A percentile compares a stretch with the other conserved stretches of the same genome.
Conservation (phyloP, 2,888 invertebrate species). For the Polydrusus cervinus region DNA sequence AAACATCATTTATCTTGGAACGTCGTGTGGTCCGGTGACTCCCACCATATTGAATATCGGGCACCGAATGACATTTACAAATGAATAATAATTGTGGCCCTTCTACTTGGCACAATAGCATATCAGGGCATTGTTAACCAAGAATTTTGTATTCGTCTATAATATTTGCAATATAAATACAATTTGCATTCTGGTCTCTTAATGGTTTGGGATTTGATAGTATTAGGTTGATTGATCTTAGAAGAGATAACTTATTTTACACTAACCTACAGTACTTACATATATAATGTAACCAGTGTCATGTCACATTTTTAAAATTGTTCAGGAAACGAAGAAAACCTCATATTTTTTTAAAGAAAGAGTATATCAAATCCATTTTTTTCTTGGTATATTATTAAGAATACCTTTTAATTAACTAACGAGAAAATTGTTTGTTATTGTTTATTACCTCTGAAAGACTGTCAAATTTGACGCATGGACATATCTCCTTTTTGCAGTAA, state of each 20-base stretch:
- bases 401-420: too few relatives aligned
- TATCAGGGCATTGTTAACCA: slow-evolving; percentile 37
- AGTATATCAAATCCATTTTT: too few relatives aligned
- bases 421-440: too few relatives aligned
- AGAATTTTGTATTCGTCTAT: slow-evolving; percentile 20
- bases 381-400: too few relatives aligned
- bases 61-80: slow-evolving; percentile 72
- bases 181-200: slow-evolving; percentile 7
- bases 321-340: too few relatives aligned
- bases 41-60: slow-evolving; percentile 73
- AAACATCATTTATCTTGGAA: slow-evolving; percentile 70
- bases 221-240: neutral
- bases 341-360: too few relatives aligned
- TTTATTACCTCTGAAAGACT: too few relatives aligned
- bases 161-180: slow-evolving; percentile 20
- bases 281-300: too few relatives aligned
- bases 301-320: too few relatives aligned
- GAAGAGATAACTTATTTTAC: neutral
- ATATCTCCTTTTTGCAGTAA: too few relatives aligned
- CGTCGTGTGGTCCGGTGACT: slow-evolving; percentile 71
- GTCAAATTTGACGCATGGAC: too few relatives aligned
- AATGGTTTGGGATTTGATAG: neutral
- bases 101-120: slow-evolving; percentile 60
- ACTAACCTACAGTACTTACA: neutral
- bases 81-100: slow-evolving; percentile 73